phyloP scores from a whole-genome alignment of 2,797 vertebrate genomes.

The Salarias fasciatus region DNA sequence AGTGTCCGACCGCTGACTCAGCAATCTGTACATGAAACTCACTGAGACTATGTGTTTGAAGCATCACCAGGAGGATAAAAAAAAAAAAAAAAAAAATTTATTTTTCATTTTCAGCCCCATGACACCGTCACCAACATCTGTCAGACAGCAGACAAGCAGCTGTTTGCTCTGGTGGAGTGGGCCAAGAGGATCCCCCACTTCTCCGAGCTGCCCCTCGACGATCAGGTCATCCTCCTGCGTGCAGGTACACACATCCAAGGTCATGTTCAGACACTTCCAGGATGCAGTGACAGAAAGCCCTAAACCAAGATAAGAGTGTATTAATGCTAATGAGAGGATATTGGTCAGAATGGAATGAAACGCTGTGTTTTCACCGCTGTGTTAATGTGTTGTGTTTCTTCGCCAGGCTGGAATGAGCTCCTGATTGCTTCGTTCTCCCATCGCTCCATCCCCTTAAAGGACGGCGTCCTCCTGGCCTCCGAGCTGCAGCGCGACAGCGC shows the following conservation, averaged over 20 bases:
- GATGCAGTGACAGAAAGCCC: too few species aligned
- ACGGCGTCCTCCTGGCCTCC: conserved; percentile 93
- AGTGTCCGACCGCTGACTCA: conserved; percentile 42
- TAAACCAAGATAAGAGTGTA: too few species aligned
- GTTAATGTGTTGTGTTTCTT: neutral
- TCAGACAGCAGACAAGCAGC: conserved; percentile 98
- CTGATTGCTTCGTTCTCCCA: conserved; percentile 98
- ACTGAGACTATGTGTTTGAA: too few species aligned
- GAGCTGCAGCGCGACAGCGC: conserved; percentile 93
- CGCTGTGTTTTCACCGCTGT: neutral
- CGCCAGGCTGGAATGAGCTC: conserved; percentile 95
- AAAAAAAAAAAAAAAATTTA: neutral
- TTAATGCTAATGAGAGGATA: too few species aligned
- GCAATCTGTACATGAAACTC: too few species aligned
- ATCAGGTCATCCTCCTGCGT: conserved; percentile 97
- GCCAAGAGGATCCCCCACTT: conserved; percentile 98
- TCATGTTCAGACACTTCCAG: too few species aligned
- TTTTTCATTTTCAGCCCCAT: conserved; percentile 84
- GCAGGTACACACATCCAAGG: too few species aligned
- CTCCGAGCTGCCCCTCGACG: conserved; percentile 95
- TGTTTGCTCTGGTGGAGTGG: conserved; percentile 98
- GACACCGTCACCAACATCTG: conserved; percentile 99
- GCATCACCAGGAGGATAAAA: too few species aligned
- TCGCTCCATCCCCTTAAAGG: conserved; percentile 93
- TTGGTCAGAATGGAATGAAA: neutral